phyloP scores from a whole-genome alignment of 2,113 vertebrate species.

The Plotosus lineatus region DNA sequence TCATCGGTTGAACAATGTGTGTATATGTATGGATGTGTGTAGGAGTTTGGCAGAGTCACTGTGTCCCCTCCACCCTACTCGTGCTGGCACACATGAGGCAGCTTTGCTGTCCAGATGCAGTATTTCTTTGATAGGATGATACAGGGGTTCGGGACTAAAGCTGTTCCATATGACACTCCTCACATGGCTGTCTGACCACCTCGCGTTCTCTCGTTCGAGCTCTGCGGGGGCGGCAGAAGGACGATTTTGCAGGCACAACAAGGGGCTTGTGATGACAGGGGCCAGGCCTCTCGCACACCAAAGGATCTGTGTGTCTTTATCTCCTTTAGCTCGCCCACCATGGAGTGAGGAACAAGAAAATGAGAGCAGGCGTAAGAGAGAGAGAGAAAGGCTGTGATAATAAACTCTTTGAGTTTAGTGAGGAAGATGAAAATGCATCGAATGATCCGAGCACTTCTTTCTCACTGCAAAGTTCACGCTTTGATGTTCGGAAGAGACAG shows the following conservation, averaged over 20 bases:
- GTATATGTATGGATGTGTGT: background rate
- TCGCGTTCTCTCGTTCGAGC: constrained; percentile 48
- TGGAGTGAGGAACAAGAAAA: background rate
- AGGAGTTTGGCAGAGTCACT: constrained; percentile 51
- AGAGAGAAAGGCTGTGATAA: constrained; percentile 3
- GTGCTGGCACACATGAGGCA: constrained; percentile 75
- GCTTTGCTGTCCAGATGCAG: constrained; percentile 71
- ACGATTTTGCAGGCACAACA: constrained; percentile 67
- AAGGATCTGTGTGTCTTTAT: constrained; percentile 61
- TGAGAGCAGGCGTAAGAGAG: constrained; percentile 16
- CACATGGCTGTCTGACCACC: constrained; percentile 82
- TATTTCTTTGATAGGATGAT: constrained; percentile 79
- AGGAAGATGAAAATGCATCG: background rate
- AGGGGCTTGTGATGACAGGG: constrained; percentile 72
- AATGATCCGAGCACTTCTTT: background rate
- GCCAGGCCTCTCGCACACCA: constrained; percentile 70
- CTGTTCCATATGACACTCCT: constrained; percentile 93
- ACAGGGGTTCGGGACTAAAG: constrained; percentile 79
- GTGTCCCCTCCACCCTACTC: constrained; percentile 65
- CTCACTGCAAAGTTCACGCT: background rate
- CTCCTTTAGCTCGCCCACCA: constrained; percentile 47
- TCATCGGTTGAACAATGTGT: background rate
- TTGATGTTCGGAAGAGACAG: constrained; percentile 1
- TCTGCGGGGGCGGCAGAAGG: constrained; percentile 62
- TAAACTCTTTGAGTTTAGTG: constrained; percentile 3